Conservation (phyloP, 2,113 vertebrate genomes). For the Barbus barbus region DNA sequence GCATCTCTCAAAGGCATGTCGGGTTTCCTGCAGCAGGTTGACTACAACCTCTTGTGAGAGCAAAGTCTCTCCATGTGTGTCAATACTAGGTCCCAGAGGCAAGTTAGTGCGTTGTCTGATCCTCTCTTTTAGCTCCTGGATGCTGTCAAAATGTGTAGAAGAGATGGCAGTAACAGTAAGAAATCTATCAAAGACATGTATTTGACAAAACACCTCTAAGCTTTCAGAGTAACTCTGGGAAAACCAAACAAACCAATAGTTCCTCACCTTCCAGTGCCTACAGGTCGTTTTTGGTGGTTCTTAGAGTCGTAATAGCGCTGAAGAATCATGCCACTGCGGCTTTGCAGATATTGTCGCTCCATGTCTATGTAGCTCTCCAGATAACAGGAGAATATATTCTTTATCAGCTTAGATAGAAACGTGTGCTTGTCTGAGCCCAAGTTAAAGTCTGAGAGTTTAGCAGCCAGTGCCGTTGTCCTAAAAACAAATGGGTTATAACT, state of each 20-base stretch:
- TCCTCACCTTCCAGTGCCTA: slow-evolving; percentile 91
- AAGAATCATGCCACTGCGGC: slow-evolving; percentile 89
- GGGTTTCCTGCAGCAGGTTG: slow-evolving; percentile 96
- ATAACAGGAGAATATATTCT: slow-evolving; percentile 96
- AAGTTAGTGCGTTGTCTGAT: slow-evolving; percentile 95
- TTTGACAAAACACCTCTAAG: not conserved
- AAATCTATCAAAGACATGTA: not conserved
- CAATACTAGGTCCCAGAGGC: slow-evolving; percentile 90
- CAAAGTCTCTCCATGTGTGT: slow-evolving; percentile 97
- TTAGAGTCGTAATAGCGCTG: slow-evolving; percentile 98
- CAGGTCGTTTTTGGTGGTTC: slow-evolving; percentile 96
- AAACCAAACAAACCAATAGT: not conserved
- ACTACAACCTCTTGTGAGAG: slow-evolving; percentile 97
- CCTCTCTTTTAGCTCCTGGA: slow-evolving; percentile 96
- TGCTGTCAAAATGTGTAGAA: slow-evolving; percentile 71
- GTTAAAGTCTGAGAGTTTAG: slow-evolving; percentile 96
- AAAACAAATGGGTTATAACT: slow-evolving; percentile 43
- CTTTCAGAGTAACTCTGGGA: not conserved
- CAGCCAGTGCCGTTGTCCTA: slow-evolving; percentile 91
- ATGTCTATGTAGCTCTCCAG: slow-evolving; percentile 98
- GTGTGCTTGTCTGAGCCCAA: slow-evolving; percentile 99
- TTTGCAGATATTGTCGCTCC: slow-evolving; percentile 93
- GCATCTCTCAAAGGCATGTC: slow-evolving; percentile 97
- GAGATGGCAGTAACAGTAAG: not conserved
- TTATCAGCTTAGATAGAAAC: slow-evolving; percentile 97